Evolutionary conservation across 2,888 invertebrate species (phyloP), one percentile per base, ranked within the genome.

Genomic region (Hyppa rectilinea): DNA sequence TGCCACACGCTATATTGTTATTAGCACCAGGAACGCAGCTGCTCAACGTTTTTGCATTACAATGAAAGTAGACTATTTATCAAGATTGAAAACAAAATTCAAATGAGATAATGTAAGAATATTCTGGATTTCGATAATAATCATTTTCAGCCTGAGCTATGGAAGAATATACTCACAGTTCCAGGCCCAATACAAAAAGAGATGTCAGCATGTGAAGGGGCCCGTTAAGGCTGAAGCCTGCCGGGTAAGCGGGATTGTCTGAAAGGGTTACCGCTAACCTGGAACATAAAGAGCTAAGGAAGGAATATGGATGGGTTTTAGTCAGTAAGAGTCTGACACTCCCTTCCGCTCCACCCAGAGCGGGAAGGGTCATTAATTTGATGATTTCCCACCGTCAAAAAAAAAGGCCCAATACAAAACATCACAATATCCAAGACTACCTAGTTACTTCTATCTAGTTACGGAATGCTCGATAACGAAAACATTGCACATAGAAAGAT

Each of bases 401-500:
- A n/a, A n/a, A n/a, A n/a, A 31, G 9, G 3, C 4, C 6, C 2
- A 47, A 55, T 7, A 40, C 4, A 7, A 17, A 38, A n/a, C n/a
- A 34, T 4, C 9, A 34, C 7, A 64, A 64, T 34, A 63, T 4
- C 29, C 12, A 45, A 59, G 29, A 49, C 9, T 55, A n/a, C n/a
- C n/a, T n/a, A n/a, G n/a, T n/a, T n/a, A n/a, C n/a, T n/a, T n/a
- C n/a, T n/a, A n/a, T n/a, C n/a, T 26, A 40, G 4, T n/a, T 40
- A 50, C 17, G 38, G 45, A 50, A 49, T 36, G 26, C 43, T 60
- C 29, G 40, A 62, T 71, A 78, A 49, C 14, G n/a, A 14, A 78
- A 56, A 56, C 78, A n/a, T 49, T 40, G 49, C 78, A 78, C 66
- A 81, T 64, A 64, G 64, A 62, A 63, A 45, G 49, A 58, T 78